A percentile compares a stretch with the other conserved stretches of the same genome.
phyloP scores from a whole-genome alignment of 1,140 invertebrate species.

The Solen grandis region DNA sequence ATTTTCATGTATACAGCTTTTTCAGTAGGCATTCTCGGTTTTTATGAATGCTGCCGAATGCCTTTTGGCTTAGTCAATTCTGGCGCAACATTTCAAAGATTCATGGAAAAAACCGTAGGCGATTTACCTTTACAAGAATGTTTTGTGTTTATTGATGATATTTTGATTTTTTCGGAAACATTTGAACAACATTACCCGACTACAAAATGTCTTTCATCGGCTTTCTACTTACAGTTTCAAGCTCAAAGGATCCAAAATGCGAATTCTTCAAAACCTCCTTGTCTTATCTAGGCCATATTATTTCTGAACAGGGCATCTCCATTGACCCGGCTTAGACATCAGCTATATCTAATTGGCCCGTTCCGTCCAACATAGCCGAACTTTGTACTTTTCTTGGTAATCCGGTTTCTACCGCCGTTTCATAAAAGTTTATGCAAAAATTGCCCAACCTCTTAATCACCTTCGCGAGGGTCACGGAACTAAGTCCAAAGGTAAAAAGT shows the following conservation, averaged over 20 bases:
- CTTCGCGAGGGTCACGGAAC: conserved; percentile 21
- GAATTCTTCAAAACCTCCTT: conserved; percentile 75
- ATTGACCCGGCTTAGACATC: conserved; percentile 66
- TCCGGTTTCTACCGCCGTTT: conserved; percentile 30
- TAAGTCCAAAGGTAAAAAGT: too few relatives aligned
- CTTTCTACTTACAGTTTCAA: conserved; percentile 25
- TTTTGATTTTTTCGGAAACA: conserved; percentile 38
- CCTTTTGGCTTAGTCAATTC: conserved; percentile 43
- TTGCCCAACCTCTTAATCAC: conserved; percentile 54
- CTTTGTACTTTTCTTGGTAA: conserved; percentile 69
- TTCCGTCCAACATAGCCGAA: conserved; percentile 61
- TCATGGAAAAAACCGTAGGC: conserved; percentile 54
- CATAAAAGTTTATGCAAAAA: conserved; percentile 59
- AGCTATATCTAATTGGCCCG: conserved; percentile 64
- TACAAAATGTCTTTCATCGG: conserved; percentile 34
- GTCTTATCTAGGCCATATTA: conserved; percentile 60
- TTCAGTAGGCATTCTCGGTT: conserved; percentile 1
- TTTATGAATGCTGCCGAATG: conserved; percentile 19
- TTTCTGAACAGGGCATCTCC: too few relatives aligned
- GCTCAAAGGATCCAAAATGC: conserved; percentile 40
- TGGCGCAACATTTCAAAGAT: conserved; percentile 62
- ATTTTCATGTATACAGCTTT: conserved; percentile 72
- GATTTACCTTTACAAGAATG: conserved; percentile 36
- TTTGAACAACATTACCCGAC: conserved; percentile 22
- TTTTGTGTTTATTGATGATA: conserved; percentile 41